Percentiles rank a stretch among this genome's conserved stretches.
Evolutionary conservation across 2,113 vertebrate species (phyloP).

Genomic region (Micronisus gabar): DNA sequence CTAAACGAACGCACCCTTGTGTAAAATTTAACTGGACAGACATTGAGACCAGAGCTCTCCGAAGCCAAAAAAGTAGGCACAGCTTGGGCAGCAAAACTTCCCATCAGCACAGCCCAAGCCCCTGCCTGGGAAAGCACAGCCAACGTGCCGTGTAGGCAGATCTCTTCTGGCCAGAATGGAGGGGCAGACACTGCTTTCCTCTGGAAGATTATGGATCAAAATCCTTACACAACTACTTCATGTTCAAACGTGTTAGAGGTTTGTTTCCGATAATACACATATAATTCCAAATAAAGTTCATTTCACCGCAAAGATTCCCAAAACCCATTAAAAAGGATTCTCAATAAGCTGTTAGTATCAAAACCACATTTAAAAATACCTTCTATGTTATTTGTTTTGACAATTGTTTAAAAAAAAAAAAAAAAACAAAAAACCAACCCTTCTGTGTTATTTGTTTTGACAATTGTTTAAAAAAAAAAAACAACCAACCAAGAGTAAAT

Average conservation of each 20-base stretch:
- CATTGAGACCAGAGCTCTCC: background rate
- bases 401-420: background rate
- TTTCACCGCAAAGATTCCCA: background rate
- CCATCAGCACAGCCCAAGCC: background rate
- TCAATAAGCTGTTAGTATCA: background rate
- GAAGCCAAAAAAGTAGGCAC: background rate
- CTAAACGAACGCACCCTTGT: background rate
- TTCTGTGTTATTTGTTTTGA: background rate
- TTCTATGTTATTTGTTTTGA: background rate
- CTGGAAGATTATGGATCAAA: background rate
- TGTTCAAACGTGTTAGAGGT: background rate
- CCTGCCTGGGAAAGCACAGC: background rate
- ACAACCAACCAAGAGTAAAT: background rate
- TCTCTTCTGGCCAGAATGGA: background rate
- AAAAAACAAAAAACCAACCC: too few species aligned
- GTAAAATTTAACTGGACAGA: background rate
- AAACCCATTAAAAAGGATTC: background rate
- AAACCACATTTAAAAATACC: background rate
- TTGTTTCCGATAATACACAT: fast-evolving
- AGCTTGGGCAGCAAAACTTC: background rate
- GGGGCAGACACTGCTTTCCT: background rate
- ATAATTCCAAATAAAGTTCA: background rate
- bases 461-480: background rate
- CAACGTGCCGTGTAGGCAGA: background rate
- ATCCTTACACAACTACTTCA: background rate